These are phyloP conservation scores for Nomada fabriciana DNA, from an alignment of 2,888 invertebrate genomes.

Conservation along the genomic window DNA sequence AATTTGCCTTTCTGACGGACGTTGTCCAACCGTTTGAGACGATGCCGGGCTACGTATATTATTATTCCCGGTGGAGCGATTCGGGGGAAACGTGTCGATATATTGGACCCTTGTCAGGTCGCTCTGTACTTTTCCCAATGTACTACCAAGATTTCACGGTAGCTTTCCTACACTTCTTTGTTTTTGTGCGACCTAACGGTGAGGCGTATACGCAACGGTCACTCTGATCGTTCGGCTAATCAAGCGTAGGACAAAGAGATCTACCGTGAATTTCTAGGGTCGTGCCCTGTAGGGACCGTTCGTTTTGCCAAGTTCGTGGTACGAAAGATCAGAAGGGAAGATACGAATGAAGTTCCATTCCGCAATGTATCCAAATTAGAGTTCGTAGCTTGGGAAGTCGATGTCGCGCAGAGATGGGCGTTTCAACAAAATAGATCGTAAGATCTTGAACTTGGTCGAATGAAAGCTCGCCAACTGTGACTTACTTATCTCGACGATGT, in stretches of 20 bases:
- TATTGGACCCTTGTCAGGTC: neutral
- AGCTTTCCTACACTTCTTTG: neutral
- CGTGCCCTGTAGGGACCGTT: constrained; percentile 4
- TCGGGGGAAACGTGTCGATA: constrained; percentile 24
- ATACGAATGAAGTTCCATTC: neutral
- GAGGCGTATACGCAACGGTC: constrained; percentile 4
- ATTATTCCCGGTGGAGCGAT: constrained; percentile 15
- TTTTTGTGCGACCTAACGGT: constrained; percentile 3
- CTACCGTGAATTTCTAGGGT: constrained; percentile 4
- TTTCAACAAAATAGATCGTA: constrained; percentile 27
- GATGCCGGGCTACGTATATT: constrained; percentile 29
- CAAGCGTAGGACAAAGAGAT: neutral
- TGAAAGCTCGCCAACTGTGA: constrained; percentile 48
- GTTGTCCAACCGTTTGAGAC: constrained; percentile 54
- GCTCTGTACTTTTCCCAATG: neutral
- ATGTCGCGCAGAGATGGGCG: neutral
- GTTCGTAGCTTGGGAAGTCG: neutral
- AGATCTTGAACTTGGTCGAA: constrained; percentile 39
- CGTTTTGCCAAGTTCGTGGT: constrained; percentile 20
- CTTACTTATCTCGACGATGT: constrained; percentile 54
- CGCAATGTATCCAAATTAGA: constrained; percentile 15
- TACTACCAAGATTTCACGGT: constrained; percentile 3
- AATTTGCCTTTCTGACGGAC: constrained; percentile 62
- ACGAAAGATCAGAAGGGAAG: constrained; percentile 4
- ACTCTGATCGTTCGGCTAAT: constrained; percentile 10